Evolutionary conservation across 1,140 invertebrate genomes (phyloP).

Genomic region (Drosophila orosa): DNA sequence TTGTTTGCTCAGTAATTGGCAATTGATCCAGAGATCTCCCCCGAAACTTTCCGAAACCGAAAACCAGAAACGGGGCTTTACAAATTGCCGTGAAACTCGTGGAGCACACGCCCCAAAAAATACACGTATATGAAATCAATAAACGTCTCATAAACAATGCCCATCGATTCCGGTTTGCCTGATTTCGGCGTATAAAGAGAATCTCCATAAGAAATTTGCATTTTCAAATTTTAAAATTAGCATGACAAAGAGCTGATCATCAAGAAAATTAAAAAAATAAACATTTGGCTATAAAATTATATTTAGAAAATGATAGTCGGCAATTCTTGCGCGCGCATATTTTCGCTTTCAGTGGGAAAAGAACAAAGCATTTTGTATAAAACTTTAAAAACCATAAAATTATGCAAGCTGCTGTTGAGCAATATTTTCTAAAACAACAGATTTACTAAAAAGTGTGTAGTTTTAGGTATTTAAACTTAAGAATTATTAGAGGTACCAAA

Average conservation of each 20-base stretch:
- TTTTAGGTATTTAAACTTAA: neutral
- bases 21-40: slow-evolving; percentile 51
- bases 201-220: slow-evolving; percentile 51
- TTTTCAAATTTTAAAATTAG: slow-evolving; percentile 63
- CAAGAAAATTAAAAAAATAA: neutral
- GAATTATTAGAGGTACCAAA: neutral
- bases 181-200: slow-evolving; percentile 40
- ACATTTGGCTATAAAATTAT: slow-evolving; percentile 35
- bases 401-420: slow-evolving; percentile 32
- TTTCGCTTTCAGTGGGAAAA: slow-evolving; percentile 59
- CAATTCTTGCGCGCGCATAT: slow-evolving; percentile 22
- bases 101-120: slow-evolving; percentile 45
- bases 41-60: slow-evolving; percentile 9
- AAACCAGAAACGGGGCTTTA: slow-evolving; percentile 49
- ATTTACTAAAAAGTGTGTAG: neutral
- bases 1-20: slow-evolving; percentile 75
- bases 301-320: slow-evolving; percentile 36
- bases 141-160: slow-evolving; percentile 47
- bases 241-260: slow-evolving; percentile 56
- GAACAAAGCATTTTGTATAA: slow-evolving; percentile 3
- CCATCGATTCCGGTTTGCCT: slow-evolving; percentile 43
- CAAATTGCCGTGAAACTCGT: slow-evolving; percentile 54
- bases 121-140: slow-evolving; percentile 42
- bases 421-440: slow-evolving; percentile 1
- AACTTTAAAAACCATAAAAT: slow-evolving; percentile 2